Evolutionary conservation across 2,888 invertebrate species (phyloP).

Genomic region (Stenoptilia bipunctidactyla): DNA sequence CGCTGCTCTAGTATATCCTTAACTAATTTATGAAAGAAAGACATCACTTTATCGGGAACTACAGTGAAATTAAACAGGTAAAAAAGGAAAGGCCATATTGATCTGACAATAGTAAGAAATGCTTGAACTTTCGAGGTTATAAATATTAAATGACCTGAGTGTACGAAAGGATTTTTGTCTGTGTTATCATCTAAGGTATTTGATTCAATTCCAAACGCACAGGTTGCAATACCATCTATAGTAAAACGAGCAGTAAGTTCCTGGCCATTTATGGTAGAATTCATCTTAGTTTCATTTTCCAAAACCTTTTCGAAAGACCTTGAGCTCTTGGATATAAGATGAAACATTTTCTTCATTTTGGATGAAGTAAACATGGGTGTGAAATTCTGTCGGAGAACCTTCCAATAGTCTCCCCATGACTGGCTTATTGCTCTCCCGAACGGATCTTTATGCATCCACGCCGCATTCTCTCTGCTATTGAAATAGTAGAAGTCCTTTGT

Average conservation of each 20-base stretch:
- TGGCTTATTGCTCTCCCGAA: conserved; percentile 29
- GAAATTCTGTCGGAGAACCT: conserved; percentile 33
- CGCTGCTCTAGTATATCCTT: conserved; percentile 25
- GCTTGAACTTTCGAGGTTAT: conserved; percentile 19
- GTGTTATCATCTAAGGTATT: conserved; percentile 17
- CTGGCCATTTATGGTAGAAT: conserved; percentile 19
- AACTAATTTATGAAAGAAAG: conserved; percentile 27
- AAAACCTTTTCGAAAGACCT: conserved; percentile 24
- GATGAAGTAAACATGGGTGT: conserved; percentile 35
- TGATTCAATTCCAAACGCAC: conserved; percentile 26
- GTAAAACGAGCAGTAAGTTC: conserved; percentile 25
- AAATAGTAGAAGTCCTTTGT: conserved; percentile 34
- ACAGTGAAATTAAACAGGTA: conserved; percentile 24
- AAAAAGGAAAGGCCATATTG: conserved; percentile 34
- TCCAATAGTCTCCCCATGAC: conserved; percentile 36
- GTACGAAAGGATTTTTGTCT: conserved; percentile 22
- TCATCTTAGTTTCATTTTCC: conserved; percentile 13
- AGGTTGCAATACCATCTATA: conserved; percentile 33
- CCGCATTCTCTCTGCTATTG: conserved; percentile 28
- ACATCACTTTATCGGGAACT: conserved; percentile 21
- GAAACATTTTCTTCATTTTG: conserved; percentile 43
- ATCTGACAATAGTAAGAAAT: conserved; percentile 19
- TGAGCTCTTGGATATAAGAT: conserved; percentile 28
- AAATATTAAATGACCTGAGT: conserved; percentile 25
- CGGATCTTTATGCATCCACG: conserved; percentile 24